Evolutionary conservation across 2,888 invertebrate species (phyloP), one percentile per base, ranked within the genome.

Genomic region (Dicyrtoma fusca): DNA sequence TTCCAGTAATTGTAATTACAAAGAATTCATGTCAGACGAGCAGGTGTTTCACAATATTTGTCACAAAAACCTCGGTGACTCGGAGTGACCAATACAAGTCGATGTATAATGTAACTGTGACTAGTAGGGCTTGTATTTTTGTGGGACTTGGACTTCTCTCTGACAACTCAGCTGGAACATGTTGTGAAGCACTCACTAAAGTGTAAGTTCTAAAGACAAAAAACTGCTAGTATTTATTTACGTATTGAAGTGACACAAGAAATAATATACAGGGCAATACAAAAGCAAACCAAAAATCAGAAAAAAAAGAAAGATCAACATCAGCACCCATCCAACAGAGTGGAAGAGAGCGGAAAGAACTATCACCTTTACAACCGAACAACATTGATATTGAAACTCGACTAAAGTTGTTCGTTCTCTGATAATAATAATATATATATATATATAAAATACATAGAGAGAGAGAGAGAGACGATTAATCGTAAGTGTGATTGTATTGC

Each of bases 351-450:
- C 57, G 57, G 57, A 26, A 57, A 57, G 57, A 25, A 57, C 25
- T 57, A 57, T 57, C 57, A 57, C n/a, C n/a, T n/a, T n/a, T n/a
- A n/a, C n/a, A n/a, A 34, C 3, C 8, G 4, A 26, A 25, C 59
- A 26, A 51, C 65, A 51, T 63, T 66, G 66, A 66, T 66, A 66
- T 66, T 66, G 66, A 66, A 66, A 66, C 21, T 23, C 19, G 53
- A 21, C 53, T 21, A 1, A 26, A 42, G 57, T 45, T 57, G 34
- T 68, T 59, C 25, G 19, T 66, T 21, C 55, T 19, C 14, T 66
- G 66, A 66, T 66, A 55, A 66, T 55, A 19, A 61, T n/a, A n/a
- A n/a, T n/a, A n/a, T n/a, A n/a, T n/a, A n/a, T n/a, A n/a, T n/a
- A n/a, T n/a, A n/a, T n/a, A n/a, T n/a, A n/a, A n/a, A n/a, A n/a